Conservation (phyloP, 1,140 invertebrate species). For the Drosophila orosa region DNA sequence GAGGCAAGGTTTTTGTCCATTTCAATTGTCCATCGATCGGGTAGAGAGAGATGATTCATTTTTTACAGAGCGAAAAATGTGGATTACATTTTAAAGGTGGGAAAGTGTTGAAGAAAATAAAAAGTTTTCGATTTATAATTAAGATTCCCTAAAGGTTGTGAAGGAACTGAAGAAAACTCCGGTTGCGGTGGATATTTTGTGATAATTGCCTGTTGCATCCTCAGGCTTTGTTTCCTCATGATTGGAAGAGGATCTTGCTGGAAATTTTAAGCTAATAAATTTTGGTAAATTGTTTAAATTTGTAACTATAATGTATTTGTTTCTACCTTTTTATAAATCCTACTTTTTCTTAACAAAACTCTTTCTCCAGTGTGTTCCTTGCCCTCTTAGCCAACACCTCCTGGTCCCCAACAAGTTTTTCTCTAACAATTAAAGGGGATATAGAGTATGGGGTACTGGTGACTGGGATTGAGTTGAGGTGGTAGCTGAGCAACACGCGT, state of each 20-base stretch:
- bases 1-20: conserved; percentile 21
- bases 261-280: background rate
- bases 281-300: background rate
- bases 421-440: conserved; percentile 17
- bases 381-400: background rate
- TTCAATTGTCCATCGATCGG: conserved; percentile 58
- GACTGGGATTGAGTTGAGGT: conserved; percentile 6
- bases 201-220: too few relatives aligned
- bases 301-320: background rate
- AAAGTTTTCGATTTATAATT: background rate
- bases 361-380: conserved; percentile 9
- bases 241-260: too few relatives aligned
- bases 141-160: background rate
- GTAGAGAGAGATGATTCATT: conserved; percentile 53
- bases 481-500: conserved; percentile 47
- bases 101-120: background rate
- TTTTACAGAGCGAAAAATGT: conserved; percentile 28
- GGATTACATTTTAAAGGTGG: background rate
- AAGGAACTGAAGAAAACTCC: background rate
- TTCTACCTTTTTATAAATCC: background rate
- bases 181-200: too few relatives aligned
- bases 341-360: background rate
- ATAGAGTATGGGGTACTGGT: background rate
- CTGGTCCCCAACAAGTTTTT: background rate
- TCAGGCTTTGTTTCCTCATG: too few relatives aligned